Base-by-base conservation (phyloP, 2,888 invertebrate species). In the Eudemis profundana region DNA sequence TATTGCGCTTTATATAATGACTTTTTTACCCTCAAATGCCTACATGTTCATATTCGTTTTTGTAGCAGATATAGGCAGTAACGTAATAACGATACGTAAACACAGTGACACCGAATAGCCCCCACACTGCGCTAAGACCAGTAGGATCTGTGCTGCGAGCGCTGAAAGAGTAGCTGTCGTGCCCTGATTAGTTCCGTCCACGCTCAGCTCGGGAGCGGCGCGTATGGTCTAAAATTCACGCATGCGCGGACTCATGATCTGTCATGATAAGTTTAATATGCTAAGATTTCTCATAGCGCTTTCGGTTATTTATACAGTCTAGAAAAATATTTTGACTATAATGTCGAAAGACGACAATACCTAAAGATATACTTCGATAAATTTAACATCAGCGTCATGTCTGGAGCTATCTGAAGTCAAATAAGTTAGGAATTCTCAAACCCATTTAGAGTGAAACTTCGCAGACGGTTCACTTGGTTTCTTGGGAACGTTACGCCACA, bases 111-210 rank as follows among this genome's bases (percentile, higher is more conserved):
- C 10, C 44, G 4, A 46, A n/a, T 46, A 19, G 54, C 10, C 33
- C 46, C 21, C 29, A 12, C 44, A 33, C 44, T 21, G 36, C 27
- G 38, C 40, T 47, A 40, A 54, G 70, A 63, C 65, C 64, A 61
- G 33, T 33, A 69, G 49, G 57, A 53, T 61, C 27, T 50, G 62
- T 64, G 61, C 61, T 50, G 62, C 64, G 61, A 59, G 54, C 69
- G 66, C 33, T 66, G 70, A 73, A 69, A 73, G 73, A 73, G 76
- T 72, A 63, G 69, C 73, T 69, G 78, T 75, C 75, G 71, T 69
- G 81, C 71, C 72, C 77, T 77, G 81, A 81, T 82, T 80, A 77
- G 73, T 70, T 71, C 69, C 56, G 46, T 56, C 44, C 64, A 66
- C 54, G 47, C 54, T 51, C 63, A 47, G 49, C 51, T 50, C 21